phyloP scores from a whole-genome alignment of 2,797 vertebrate species.

The Fundulus diaphanus region DNA sequence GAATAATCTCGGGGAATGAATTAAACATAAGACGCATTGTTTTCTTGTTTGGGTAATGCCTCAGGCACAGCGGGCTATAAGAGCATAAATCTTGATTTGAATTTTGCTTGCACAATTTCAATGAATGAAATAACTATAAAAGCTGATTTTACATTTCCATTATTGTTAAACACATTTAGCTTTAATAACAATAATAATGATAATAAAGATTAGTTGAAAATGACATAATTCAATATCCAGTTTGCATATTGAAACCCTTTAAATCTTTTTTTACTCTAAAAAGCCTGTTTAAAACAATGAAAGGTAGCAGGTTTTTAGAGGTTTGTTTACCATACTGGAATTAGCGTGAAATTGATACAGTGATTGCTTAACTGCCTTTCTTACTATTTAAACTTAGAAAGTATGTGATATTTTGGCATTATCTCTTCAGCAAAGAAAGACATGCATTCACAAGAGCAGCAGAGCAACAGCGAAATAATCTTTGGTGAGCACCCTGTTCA shows the following conservation, averaged over 20 bases:
- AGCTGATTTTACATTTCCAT: not conserved
- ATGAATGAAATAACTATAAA: not conserved
- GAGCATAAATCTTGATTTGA: not conserved
- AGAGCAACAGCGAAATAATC: not conserved
- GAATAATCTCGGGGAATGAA: not conserved
- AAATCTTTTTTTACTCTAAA: not conserved
- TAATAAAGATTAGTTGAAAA: not conserved
- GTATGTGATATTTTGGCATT: not conserved
- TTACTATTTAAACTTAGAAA: not conserved
- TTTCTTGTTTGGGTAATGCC: not conserved
- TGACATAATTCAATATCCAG: not conserved
- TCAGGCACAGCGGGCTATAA: not conserved
- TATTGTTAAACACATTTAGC: not conserved
- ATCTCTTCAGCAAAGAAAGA: not conserved
- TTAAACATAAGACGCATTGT: not conserved
- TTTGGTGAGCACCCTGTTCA: not conserved
- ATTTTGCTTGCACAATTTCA: not conserved
- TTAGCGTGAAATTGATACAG: not conserved
- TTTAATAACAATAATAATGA: no score
- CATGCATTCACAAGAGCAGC: not conserved
- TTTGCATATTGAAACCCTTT: not conserved
- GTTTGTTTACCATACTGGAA: not conserved
- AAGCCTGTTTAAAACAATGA: not conserved
- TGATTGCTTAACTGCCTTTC: not conserved
- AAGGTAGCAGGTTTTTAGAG: not conserved